These are phyloP conservation scores for Grus americana DNA, from an alignment of 2,113 vertebrate genomes.

Conservation along the genomic window DNA sequence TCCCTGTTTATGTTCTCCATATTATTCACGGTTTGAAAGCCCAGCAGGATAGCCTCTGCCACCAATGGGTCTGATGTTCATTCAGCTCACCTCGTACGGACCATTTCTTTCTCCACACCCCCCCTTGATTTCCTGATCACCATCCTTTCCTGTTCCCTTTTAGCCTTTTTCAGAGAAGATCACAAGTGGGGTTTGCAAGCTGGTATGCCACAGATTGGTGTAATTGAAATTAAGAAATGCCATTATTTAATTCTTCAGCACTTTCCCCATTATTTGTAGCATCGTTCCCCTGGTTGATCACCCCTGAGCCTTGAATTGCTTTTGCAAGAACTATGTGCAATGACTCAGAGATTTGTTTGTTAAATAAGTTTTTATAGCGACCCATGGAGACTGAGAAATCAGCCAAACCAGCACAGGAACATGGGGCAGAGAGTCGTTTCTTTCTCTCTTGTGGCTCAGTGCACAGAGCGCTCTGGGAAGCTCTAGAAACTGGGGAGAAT, in stretches of 20 bases:
- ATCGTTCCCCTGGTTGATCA: not conserved
- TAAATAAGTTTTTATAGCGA: not conserved
- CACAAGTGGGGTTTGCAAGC: not conserved
- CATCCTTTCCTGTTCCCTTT: not conserved
- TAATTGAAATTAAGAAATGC: not conserved
- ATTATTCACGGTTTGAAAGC: not conserved
- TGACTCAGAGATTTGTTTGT: not conserved
- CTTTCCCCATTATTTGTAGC: not conserved
- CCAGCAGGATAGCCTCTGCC: not conserved
- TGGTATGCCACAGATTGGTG: not conserved
- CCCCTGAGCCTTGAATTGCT: not conserved
- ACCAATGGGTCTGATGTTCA: not conserved
- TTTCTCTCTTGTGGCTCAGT: not conserved
- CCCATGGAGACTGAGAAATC: not conserved
- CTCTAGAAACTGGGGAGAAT: not conserved
- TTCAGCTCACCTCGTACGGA: not conserved
- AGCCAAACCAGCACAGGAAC: not conserved
- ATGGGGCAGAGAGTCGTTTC: not conserved
- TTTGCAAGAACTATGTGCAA: not conserved
- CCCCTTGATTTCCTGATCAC: not conserved
- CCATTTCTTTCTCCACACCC: not conserved
- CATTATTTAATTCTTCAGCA: not conserved
- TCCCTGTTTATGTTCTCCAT: not conserved
- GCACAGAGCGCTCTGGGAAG: not conserved
- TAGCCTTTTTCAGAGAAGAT: not conserved